Conservation (phyloP, 2,888 invertebrate species). For the Furcula furcula region DNA sequence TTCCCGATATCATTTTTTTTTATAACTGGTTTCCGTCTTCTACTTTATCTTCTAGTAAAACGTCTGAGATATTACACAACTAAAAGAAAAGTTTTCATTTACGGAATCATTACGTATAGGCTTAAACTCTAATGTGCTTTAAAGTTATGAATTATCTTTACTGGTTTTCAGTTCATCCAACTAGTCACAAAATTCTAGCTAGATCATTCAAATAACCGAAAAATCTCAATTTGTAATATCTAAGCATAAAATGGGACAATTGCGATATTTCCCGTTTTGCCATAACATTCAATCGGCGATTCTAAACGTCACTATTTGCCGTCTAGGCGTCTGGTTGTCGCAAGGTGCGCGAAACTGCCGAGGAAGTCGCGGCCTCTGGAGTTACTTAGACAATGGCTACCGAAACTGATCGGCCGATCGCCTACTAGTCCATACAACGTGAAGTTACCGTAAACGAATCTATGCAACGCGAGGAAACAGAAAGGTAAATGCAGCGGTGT, state of each 20-base stretch:
- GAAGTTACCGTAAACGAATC: neutral
- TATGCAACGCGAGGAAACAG: neutral
- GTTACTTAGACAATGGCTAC: conserved; percentile 22
- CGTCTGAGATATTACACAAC: too few relatives aligned
- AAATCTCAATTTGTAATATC: conserved; percentile 1
- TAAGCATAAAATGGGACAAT: conserved; percentile 14
- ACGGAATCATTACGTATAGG: too few relatives aligned
- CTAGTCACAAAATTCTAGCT: too few relatives aligned
- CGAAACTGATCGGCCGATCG: conserved; percentile 26
- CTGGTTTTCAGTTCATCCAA: too few relatives aligned
- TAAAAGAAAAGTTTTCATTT: too few relatives aligned
- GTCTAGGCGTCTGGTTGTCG: neutral
- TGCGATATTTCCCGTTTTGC: conserved; percentile 25
- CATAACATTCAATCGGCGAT: neutral
- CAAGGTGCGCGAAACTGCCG: neutral
- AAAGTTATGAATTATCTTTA: too few relatives aligned
- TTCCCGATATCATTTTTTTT: too few relatives aligned
- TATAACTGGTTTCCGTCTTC: too few relatives aligned
- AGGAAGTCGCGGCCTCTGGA: conserved; percentile 26
- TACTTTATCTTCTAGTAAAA: too few relatives aligned
- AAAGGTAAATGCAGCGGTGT: too few relatives aligned
- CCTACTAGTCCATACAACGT: conserved; percentile 8
- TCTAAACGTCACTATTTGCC: conserved; percentile 13
- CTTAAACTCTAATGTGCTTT: too few relatives aligned
- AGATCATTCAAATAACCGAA: neutral